These are phyloP conservation scores for Pyrochroa serraticornis DNA, from an alignment of 2,888 invertebrate species.

Conservation along the genomic window DNA sequence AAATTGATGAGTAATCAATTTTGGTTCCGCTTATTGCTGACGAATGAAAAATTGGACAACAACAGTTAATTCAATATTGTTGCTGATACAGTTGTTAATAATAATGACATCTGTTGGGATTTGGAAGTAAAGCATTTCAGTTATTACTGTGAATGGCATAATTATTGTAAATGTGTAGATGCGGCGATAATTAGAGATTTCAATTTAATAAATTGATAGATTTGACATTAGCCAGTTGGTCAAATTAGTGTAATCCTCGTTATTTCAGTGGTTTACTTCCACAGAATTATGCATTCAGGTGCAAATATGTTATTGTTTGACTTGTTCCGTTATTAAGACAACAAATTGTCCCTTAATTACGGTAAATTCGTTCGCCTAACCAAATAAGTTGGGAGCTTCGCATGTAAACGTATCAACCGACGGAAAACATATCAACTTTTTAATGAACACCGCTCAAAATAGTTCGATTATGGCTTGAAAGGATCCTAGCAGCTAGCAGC, in stretches of 20 bases:
- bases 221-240: constrained; percentile 5
- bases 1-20: constrained; percentile 18
- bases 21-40: constrained; percentile 15
- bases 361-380: constrained; percentile 20
- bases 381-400: constrained; percentile 1
- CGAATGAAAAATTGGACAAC: constrained; percentile 2
- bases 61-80: constrained; percentile 18
- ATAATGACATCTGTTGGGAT: constrained; percentile 20
- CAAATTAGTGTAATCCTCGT: constrained; percentile 1
- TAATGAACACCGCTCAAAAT: constrained; percentile 47
- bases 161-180: constrained; percentile 10
- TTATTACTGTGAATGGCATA: background rate
- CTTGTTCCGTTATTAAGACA: constrained; percentile 33
- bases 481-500: constrained; percentile 25
- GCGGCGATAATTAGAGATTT: constrained; percentile 2
- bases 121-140: constrained; percentile 16
- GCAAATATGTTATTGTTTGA: constrained; percentile 2
- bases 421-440: constrained; percentile 37
- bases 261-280: constrained; percentile 3
- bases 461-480: constrained; percentile 40
- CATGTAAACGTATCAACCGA: constrained; percentile 36
- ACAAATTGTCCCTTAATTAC: constrained; percentile 38
- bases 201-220: constrained; percentile 1
- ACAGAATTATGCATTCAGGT: constrained; percentile 4
- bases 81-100: constrained; percentile 6